A percentile compares a stretch with the other conserved stretches of the same genome.
phyloP scores from a whole-genome alignment of 2,888 invertebrate species.

The Portevinia maculata region DNA sequence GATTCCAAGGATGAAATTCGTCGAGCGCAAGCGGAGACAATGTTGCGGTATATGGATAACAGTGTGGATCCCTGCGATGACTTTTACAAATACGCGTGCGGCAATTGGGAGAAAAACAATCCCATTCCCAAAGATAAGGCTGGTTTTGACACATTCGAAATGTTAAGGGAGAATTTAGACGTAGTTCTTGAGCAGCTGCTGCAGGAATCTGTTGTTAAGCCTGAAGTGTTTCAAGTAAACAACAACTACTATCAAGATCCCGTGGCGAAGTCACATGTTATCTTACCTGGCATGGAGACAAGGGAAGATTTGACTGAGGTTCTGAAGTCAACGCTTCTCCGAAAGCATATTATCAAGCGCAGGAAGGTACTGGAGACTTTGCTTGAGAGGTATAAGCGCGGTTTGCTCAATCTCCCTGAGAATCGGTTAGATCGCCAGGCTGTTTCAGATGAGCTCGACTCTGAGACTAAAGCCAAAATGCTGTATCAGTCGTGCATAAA shows the following conservation, averaged over 20 bases:
- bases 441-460: conserved; percentile 82
- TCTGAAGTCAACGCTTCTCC: conserved; percentile 75
- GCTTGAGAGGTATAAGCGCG: conserved; percentile 78
- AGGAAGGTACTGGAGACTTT: conserved; percentile 77
- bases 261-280: conserved; percentile 75
- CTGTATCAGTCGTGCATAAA: conserved; percentile 95
- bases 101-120: conserved; percentile 92
- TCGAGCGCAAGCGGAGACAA: conserved; percentile 86
- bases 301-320: conserved; percentile 60
- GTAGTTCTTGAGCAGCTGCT: conserved; percentile 87
- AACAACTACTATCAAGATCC: conserved; percentile 75
- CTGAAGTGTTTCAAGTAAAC: conserved; percentile 68
- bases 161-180: conserved; percentile 92
- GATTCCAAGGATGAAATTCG: conserved; percentile 84
- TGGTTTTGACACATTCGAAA: conserved; percentile 95
- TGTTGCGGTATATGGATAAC: conserved; percentile 90
- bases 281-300: conserved; percentile 19
- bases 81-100: conserved; percentile 93
- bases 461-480: conserved; percentile 91
- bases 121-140: conserved; percentile 95
- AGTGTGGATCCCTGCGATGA: conserved; percentile 90
- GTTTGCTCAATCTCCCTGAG: conserved; percentile 66
- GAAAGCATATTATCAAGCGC: conserved; percentile 78
- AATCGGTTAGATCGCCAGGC: not conserved
- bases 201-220: conserved; percentile 81